Evolutionary conservation across 2,113 vertebrate species (phyloP).

Genomic region (Calidris pugnax): DNA sequence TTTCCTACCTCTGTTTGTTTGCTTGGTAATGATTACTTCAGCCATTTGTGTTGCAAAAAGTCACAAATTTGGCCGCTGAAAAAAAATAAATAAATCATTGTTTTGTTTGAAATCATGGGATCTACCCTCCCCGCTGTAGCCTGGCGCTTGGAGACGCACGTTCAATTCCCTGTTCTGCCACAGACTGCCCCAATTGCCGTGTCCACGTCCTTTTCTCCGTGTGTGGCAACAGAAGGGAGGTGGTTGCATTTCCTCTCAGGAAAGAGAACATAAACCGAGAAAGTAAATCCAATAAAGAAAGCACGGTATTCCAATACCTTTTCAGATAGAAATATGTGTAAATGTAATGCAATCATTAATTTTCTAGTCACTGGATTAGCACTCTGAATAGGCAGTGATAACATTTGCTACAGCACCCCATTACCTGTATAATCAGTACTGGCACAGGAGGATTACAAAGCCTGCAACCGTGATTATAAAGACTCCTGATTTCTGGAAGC

Average conservation of each 20-base stretch:
- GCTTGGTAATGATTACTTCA: neutral
- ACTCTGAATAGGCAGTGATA: neutral
- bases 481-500: neutral
- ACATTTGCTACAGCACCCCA: neutral
- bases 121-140: neutral
- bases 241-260: neutral
- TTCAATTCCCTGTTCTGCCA: neutral
- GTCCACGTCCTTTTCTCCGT: neutral
- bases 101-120: neutral
- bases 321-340: neutral
- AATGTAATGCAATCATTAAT: neutral
- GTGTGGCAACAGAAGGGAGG: neutral
- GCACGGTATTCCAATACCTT: neutral
- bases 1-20: neutral
- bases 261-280: neutral
- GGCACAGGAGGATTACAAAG: constrained; percentile 2
- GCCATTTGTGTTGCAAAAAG: neutral
- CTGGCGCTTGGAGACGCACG: neutral
- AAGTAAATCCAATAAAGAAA: neutral
- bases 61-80: neutral
- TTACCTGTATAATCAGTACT: constrained; percentile 19
- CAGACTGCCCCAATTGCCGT: neutral
- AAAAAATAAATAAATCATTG: neutral
- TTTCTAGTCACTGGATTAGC: constrained; percentile 12
- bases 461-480: neutral